Evolutionary conservation across 2,888 invertebrate genomes (phyloP).

Genomic region (Hesperia comma): DNA sequence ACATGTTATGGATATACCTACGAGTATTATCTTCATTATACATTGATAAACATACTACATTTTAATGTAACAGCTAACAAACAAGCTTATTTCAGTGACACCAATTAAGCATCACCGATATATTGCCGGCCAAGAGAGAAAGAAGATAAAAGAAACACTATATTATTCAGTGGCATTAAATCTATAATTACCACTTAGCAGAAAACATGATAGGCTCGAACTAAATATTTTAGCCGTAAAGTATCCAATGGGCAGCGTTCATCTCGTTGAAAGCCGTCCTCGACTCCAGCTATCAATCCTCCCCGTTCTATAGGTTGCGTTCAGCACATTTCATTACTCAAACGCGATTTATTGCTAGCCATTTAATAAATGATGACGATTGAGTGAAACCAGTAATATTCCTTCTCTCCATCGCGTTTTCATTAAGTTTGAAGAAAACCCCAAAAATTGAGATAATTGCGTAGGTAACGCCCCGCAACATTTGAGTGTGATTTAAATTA

Average conservation of each 20-base stretch:
- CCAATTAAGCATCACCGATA: too few species aligned
- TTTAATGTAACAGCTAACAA: too few species aligned
- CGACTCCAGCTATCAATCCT: slow-evolving; percentile 8
- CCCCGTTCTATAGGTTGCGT: slow-evolving; percentile 11
- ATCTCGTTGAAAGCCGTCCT: slow-evolving; percentile 19
- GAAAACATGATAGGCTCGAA: too few species aligned
- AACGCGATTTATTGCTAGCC: slow-evolving; percentile 14
- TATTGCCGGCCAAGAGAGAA: too few species aligned
- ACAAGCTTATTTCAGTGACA: too few species aligned
- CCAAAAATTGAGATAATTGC: neutral
- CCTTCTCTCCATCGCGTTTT: neutral
- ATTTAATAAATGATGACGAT: neutral
- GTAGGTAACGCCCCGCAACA: neutral
- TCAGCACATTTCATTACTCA: slow-evolving; percentile 20
- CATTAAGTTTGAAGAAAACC: neutral
- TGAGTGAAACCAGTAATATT: neutral
- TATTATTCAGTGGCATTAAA: too few species aligned
- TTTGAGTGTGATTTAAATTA: neutral
- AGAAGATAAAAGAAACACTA: too few species aligned
- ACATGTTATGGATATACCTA: too few species aligned
- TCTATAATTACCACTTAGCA: too few species aligned
- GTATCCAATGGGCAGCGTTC: neutral
- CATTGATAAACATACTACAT: too few species aligned
- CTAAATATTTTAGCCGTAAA: neutral
- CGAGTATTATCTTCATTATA: too few species aligned